Base-by-base conservation (phyloP, 2,888 invertebrate genomes). In the Lomographa bimaculata region DNA sequence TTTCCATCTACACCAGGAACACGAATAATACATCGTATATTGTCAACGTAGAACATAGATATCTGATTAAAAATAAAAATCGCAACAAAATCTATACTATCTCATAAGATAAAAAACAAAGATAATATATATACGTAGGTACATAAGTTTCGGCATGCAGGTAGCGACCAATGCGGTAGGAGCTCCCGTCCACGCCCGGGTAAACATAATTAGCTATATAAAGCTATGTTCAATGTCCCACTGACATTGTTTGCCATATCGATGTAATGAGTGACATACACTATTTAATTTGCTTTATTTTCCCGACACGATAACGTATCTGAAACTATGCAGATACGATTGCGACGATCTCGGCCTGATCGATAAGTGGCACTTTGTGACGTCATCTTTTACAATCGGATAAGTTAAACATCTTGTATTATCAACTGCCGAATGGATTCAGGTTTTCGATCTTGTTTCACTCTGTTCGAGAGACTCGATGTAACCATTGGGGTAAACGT, bases 251-350 rank as follows among this genome's bases (percentile, higher is more conserved):
- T 34, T 20, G 14, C 6, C 25, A 21, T 11, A 28, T 33, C 40
- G 33, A 39, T 19, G 40, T 34, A 14, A 18, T 4, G 17, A 45
- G 49, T 38, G 42, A 49, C 27, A 33, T 18, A 16, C 21, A 33
- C 29, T 43, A 52, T 47, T 50, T 49, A 54, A 58, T 58, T 38
- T 29, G 56, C 43, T 54, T 46, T 44, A 51, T 57, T 55, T 50
- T 45, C 28, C 28, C 35, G 33, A 30, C 12, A 12, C 28, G 70
- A 66, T 71, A 64, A 66, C 54, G 63, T 59, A 60, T 60, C 54
- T 57, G 59, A 59, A 61, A 54, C 48, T 57, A 51, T 57, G 49
- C 54, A 45, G 63, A 58, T 60, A 60, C 33, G 48, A 30, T 24
- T 50, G 48, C 64, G 60, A 67, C 62, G 57, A 51, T 57, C 46